Evolutionary conservation across 2,888 invertebrate genomes (phyloP), one percentile per base, ranked within the genome.

Genomic region (Hedya salicella): DNA sequence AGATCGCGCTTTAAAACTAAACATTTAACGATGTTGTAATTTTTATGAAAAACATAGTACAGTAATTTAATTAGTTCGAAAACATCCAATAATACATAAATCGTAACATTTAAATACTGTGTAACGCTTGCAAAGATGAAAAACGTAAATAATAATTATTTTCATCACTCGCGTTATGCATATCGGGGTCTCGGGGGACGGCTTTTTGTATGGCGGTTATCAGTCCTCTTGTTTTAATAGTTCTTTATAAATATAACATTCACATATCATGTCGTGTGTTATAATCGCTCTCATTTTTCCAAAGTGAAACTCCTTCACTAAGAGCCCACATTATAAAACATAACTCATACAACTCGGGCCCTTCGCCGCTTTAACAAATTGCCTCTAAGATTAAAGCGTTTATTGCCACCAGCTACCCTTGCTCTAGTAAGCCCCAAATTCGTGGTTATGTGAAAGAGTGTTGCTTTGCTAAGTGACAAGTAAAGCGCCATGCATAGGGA

Each of bases 331-430:
- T 68, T 68, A 68, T 69, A 69, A 69, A 73, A 71, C 69, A 74
- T 71, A 69, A 68, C 69, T 69, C 59, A 65, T 64, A 73, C 71
- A 70, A 68, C 68, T 71, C 72, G 71, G 71, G 62, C 64, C 68
- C 59, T 70, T 25, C 61, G 46, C 69, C 73, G 73, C 79, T 80
- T 81, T 78, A 83, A 83, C 82, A 87, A 84, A 87, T 86, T 84
- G 81, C 80, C 68, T 73, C 74, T 72, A 72, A 70, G 72, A 71
- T 61, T 62, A 69, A 72, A 70, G 67, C 73, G 71, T 77, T 75
- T 79, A 78, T 60, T 59, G 36, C 59, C 36, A 44, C 53, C 56
- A 32, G 57, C 30, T 53, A 59, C 59, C 48, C 59, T 59, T 59
- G 68, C 57, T 49, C 57, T 66, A 66, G 42, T 59, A 46, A 53